Percentiles rank a stretch among this genome's conserved stretches.
Evolutionary conservation across 2,888 invertebrate genomes (phyloP).

Genomic region (Polydrusus tereticollis): DNA sequence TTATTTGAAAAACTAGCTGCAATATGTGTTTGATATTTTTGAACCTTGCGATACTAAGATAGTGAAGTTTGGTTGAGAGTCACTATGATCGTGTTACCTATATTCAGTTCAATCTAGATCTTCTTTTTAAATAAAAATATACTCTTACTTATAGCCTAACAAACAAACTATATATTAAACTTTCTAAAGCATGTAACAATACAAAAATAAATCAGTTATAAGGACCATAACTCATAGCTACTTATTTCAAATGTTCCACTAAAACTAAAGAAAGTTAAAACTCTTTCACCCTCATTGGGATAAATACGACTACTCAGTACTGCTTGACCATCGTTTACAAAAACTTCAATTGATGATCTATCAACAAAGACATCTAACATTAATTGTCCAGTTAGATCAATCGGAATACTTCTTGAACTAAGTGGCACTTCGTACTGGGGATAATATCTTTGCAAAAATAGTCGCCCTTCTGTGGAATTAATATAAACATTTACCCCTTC

Average conservation of each 20-base stretch:
- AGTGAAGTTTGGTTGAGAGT: too few relatives aligned
- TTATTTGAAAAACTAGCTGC: too few relatives aligned
- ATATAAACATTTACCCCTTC: constrained; percentile 21
- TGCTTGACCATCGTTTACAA: constrained; percentile 48
- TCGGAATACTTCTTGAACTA: constrained; percentile 46
- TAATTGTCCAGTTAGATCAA: constrained; percentile 12
- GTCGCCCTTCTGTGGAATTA: constrained; percentile 2
- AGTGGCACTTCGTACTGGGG: constrained; percentile 9
- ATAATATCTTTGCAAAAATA: constrained; percentile 38
- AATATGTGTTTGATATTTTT: too few relatives aligned
- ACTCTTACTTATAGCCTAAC: too few relatives aligned
- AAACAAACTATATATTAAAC: neutral
- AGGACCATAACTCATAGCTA: constrained; percentile 1
- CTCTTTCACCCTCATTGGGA: constrained; percentile 33
- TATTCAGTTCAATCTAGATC: too few relatives aligned
- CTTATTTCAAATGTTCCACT: constrained; percentile 12
- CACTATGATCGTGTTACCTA: too few relatives aligned
- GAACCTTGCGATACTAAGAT: too few relatives aligned
- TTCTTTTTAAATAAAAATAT: too few relatives aligned
- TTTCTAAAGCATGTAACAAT: too few relatives aligned
- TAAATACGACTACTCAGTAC: constrained; percentile 49
- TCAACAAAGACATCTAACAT: constrained; percentile 53
- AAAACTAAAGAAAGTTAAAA: constrained; percentile 6
- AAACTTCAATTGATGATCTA: constrained; percentile 50
- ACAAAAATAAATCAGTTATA: neutral